Percentiles rank a stretch among this genome's conserved stretches.
These are phyloP conservation scores for Leptodactylus fallax DNA, from an alignment of 2,797 vertebrate species.

Conservation along the genomic window DNA sequence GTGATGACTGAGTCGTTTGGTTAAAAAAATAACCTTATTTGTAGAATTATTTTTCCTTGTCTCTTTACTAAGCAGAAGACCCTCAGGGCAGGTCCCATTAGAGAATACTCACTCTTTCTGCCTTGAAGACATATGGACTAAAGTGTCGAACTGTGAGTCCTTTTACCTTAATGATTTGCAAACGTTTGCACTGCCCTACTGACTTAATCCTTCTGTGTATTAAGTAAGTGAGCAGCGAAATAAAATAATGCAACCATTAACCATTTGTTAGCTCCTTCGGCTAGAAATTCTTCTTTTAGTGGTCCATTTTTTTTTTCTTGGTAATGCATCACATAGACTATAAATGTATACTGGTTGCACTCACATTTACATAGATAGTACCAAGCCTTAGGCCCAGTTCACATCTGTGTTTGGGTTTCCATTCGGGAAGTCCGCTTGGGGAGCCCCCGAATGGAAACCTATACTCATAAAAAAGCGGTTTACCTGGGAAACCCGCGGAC, in stretches of 20 bases:
- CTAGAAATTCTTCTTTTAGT: not conserved
- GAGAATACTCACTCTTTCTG: constrained; percentile 49
- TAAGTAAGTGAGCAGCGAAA: not conserved
- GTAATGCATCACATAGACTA: too few species aligned
- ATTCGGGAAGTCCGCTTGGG: too few species aligned
- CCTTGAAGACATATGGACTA: constrained; percentile 53
- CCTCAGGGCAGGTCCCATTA: constrained; percentile 49
- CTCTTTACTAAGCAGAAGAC: constrained; percentile 50
- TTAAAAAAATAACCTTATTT: constrained; percentile 54
- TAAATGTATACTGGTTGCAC: too few species aligned
- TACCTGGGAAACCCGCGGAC: too few species aligned
- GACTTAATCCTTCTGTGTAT: constrained; percentile 27
- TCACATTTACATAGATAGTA: too few species aligned
- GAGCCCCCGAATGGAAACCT: too few species aligned
- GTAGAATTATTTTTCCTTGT: constrained; percentile 41
- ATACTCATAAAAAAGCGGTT: too few species aligned
- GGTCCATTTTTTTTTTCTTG: too few species aligned
- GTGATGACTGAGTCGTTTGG: constrained; percentile 53
- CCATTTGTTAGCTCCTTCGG: not conserved
- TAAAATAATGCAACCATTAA: constrained; percentile 8
- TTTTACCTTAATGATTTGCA: constrained; percentile 49
- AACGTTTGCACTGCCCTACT: constrained; percentile 33
- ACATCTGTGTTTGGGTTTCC: too few species aligned
- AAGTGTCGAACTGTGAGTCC: constrained; percentile 37
- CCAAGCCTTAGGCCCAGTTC: too few species aligned